Percentiles rank a stretch among this genome's conserved stretches.
These are phyloP conservation scores for Ernsta delagoae DNA, from an alignment of 2,888 invertebrate species.

Conservation along the genomic window DNA sequence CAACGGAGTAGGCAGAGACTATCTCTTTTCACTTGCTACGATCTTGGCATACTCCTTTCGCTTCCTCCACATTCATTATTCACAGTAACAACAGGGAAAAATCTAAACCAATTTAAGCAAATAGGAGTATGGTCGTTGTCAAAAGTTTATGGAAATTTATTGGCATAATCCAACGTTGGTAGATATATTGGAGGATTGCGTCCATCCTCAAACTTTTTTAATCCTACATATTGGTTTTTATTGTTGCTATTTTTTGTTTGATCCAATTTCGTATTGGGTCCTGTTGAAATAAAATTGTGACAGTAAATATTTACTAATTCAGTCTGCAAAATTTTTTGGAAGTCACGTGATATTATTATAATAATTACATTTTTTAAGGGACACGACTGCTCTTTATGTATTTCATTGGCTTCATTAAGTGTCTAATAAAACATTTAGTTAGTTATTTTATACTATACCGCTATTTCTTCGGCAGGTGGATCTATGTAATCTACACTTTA, in stretches of 20 bases:
- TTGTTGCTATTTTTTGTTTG: not conserved
- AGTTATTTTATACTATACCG: too few relatives aligned
- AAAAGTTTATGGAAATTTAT: constrained; percentile 4
- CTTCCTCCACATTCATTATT: too few relatives aligned
- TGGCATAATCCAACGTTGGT: not conserved
- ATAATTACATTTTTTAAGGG: not conserved
- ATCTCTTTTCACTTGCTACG: too few relatives aligned
- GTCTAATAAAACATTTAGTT: too few relatives aligned
- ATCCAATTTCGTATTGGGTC: constrained; percentile 4
- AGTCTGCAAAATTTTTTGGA: not conserved
- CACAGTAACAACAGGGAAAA: not conserved
- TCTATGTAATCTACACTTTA: too few relatives aligned
- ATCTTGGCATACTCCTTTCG: too few relatives aligned
- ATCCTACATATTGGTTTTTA: constrained; percentile 7
- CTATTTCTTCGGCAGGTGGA: too few relatives aligned
- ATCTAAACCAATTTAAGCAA: not conserved
- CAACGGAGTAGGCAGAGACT: too few relatives aligned
- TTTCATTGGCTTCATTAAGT: too few relatives aligned
- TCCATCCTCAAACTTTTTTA: constrained; percentile 1
- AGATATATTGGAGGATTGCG: not conserved
- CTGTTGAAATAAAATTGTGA: not conserved
- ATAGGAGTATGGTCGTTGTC: not conserved
- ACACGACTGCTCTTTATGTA: too few relatives aligned
- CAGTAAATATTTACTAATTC: not conserved
- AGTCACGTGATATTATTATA: not conserved